Percentiles rank a stretch among this genome's conserved stretches.
Evolutionary conservation across 2,113 vertebrate species (phyloP).

Genomic region (Solea senegalensis): DNA sequence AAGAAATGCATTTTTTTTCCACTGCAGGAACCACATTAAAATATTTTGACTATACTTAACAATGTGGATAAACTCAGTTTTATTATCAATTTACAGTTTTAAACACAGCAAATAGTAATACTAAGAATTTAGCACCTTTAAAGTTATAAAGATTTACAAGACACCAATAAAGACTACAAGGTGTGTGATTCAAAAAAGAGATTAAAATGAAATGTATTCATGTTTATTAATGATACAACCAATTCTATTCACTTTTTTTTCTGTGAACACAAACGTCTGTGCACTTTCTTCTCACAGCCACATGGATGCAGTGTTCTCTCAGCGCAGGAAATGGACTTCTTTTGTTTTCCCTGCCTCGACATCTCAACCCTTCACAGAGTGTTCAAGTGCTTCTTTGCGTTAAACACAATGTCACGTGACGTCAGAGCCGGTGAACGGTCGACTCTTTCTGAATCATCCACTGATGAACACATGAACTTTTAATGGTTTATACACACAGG

Average conservation of each 20-base stretch:
- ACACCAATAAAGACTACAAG: no score
- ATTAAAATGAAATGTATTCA: no score
- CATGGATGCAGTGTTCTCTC: conserved; percentile 62
- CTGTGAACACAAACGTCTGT: background rate
- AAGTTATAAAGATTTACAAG: no score
- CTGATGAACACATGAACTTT: conserved; percentile 21
- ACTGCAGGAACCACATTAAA: background rate
- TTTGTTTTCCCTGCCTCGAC: background rate
- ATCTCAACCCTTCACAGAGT: conserved; percentile 22
- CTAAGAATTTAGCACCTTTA: no score
- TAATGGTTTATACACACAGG: conserved; percentile 9
- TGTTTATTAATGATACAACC: no score
- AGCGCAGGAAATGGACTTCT: background rate
- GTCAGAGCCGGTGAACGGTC: conserved; percentile 42
- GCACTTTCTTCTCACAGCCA: conserved; percentile 49
- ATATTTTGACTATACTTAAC: background rate
- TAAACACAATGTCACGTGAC: conserved; percentile 38
- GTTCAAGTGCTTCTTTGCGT: conserved; percentile 1
- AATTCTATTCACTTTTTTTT: no score
- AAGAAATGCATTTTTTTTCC: background rate
- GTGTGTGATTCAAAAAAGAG: no score
- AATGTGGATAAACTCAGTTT: no score
- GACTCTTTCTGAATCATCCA: conserved; percentile 60
- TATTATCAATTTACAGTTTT: no score
- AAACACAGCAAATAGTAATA: no score